Percentiles rank a stretch among this genome's conserved stretches.
These are phyloP conservation scores for Bungarus multicinctus DNA, from an alignment of 2,113 vertebrate species.

Conservation along the genomic window DNA sequence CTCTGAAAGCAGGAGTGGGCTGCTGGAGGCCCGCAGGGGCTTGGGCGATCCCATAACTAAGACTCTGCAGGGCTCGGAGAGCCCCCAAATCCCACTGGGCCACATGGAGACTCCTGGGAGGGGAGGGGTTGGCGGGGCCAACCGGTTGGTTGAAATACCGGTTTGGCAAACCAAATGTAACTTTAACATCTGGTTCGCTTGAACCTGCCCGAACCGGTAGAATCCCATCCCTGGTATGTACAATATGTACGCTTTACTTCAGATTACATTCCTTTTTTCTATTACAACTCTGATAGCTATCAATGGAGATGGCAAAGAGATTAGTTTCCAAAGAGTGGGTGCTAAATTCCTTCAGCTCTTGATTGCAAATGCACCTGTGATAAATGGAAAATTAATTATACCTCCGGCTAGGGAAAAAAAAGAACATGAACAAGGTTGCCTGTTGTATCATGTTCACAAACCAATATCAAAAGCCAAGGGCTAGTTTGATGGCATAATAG, in stretches of 20 bases:
- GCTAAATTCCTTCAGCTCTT: slow-evolving; percentile 18
- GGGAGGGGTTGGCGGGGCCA: too few relatives aligned
- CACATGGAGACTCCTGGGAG: too few relatives aligned
- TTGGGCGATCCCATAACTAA: too few relatives aligned
- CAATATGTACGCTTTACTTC: background rate
- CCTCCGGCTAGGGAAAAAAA: background rate
- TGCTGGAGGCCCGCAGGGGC: too few relatives aligned
- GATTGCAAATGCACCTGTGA: slow-evolving; percentile 45
- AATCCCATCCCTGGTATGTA: background rate
- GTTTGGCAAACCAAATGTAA: too few relatives aligned
- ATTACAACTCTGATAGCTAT: background rate
- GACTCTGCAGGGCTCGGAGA: too few relatives aligned
- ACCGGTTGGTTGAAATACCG: too few relatives aligned
- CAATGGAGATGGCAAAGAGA: background rate
- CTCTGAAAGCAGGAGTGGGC: background rate
- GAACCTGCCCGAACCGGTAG: too few relatives aligned
- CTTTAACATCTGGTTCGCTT: too few relatives aligned
- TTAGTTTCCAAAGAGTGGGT: background rate
- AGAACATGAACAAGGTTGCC: background rate
- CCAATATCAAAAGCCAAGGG: background rate
- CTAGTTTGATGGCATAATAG: accelerated
- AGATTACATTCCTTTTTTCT: slow-evolving; percentile 27
- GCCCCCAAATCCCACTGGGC: too few relatives aligned
- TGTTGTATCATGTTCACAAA: background rate
- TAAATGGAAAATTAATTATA: background rate